phyloP scores from a whole-genome alignment of 2,797 vertebrate species.

The Florisuga fusca region DNA sequence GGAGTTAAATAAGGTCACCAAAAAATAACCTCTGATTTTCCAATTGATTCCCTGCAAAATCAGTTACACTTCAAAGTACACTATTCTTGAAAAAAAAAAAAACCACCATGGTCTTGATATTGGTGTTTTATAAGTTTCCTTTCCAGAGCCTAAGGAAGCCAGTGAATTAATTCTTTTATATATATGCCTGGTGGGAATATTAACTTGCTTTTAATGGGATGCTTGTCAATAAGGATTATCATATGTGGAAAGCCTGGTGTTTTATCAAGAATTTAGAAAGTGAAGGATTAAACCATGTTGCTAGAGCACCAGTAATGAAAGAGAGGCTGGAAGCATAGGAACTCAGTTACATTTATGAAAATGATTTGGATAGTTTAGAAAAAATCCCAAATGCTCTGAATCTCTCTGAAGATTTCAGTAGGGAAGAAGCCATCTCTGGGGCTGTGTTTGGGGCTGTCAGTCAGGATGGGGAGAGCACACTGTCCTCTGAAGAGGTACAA shows the following conservation, averaged over 20 bases:
- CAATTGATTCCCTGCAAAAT: neutral
- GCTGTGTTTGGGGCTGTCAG: neutral
- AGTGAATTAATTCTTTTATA: neutral
- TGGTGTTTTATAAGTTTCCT: neutral
- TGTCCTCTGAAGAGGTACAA: neutral
- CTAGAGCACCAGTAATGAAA: neutral
- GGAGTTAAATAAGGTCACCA: neutral
- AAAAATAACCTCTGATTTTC: neutral
- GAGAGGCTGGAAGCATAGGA: neutral
- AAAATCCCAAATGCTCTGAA: neutral
- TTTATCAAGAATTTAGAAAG: neutral
- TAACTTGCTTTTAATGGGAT: neutral
- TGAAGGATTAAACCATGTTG: neutral
- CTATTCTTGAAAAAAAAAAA: neutral
- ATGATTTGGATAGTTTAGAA: neutral
- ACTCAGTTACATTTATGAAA: neutral
- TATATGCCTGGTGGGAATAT: neutral
- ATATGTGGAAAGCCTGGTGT: neutral
- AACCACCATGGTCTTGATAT: neutral
- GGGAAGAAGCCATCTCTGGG: neutral
- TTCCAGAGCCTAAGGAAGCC: neutral
- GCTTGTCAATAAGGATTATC: neutral
- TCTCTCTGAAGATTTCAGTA: neutral
- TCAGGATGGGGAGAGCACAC: neutral
- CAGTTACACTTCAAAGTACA: neutral